These are phyloP conservation scores for Talpa occidentalis DNA, from an alignment of 2,113 vertebrate genomes.

Conservation along the genomic window DNA sequence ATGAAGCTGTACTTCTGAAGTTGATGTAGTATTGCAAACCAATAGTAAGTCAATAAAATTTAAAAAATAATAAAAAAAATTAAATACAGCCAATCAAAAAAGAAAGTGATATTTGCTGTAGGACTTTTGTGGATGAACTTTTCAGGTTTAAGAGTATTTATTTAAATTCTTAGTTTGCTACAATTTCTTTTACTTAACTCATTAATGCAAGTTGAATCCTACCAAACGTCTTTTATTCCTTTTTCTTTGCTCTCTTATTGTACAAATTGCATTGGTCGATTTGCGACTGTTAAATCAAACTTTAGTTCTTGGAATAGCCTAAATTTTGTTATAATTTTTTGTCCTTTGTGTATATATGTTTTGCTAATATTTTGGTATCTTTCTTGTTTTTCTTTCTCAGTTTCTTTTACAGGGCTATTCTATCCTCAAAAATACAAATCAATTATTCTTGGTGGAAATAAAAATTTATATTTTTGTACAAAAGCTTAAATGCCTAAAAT, in stretches of 20 bases:
- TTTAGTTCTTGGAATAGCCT: neutral
- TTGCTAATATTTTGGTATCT: neutral
- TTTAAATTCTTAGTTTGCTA: neutral
- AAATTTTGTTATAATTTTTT: neutral
- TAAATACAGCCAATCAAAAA: no score
- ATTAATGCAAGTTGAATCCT: neutral
- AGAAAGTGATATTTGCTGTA: neutral
- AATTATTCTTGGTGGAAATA: neutral
- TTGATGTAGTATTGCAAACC: no score
- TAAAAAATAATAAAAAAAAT: no score
- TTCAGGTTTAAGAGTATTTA: neutral
- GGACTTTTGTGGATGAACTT: neutral
- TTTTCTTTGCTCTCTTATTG: neutral
- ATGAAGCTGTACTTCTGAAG: no score
- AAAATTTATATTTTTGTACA: neutral
- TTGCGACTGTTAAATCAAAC: neutral
- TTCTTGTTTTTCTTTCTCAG: neutral
- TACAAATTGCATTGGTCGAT: neutral
- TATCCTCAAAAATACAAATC: neutral
- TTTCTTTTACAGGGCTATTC: neutral
- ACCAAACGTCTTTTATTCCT: neutral
- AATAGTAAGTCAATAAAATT: no score
- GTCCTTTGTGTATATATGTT: neutral
- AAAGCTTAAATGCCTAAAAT: neutral
- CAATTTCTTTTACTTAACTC: neutral